Percentiles rank a stretch among this genome's conserved stretches.
These are phyloP conservation scores for Disparrhopalites patrizii DNA, from an alignment of 2,888 invertebrate species.

Conservation along the genomic window DNA sequence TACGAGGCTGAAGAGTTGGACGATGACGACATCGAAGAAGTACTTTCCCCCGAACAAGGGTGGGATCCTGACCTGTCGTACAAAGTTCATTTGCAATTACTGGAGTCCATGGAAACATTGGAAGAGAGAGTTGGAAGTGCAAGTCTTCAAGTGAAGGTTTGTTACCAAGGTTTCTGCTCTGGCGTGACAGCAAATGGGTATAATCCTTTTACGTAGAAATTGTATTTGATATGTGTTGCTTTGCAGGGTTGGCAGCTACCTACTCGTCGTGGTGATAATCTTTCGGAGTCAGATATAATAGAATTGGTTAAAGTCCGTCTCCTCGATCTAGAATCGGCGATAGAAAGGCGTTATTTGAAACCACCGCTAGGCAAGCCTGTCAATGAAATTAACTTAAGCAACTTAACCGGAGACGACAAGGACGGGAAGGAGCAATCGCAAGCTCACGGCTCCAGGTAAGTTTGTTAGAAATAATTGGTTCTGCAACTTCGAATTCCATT, in stretches of 20 bases:
- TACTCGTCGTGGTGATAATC: constrained; percentile 18
- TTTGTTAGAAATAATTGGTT: neutral
- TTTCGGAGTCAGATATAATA: constrained; percentile 49
- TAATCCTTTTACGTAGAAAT: neutral
- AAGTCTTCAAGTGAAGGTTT: constrained; percentile 76
- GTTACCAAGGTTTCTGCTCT: neutral
- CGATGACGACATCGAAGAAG: constrained; percentile 32
- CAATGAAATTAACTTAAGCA: constrained; percentile 39
- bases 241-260: constrained; percentile 33
- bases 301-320: constrained; percentile 68
- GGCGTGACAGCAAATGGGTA: neutral
- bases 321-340: constrained; percentile 77
- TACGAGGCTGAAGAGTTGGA: constrained; percentile 32
- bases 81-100: constrained; percentile 72
- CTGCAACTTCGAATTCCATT: neutral
- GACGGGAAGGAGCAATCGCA: constrained; percentile 15
- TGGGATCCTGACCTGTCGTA: constrained; percentile 68
- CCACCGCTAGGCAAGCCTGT: constrained; percentile 69
- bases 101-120: constrained; percentile 78
- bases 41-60: constrained; percentile 51
- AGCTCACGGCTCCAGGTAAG: constrained; percentile 27
- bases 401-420: constrained; percentile 19
- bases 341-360: constrained; percentile 88
- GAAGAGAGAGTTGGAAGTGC: constrained; percentile 78
- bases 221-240: neutral